Evolutionary conservation across 2,113 vertebrate species (phyloP), one percentile per base, ranked within the genome.

Genomic region (Nematolebias whitei): DNA sequence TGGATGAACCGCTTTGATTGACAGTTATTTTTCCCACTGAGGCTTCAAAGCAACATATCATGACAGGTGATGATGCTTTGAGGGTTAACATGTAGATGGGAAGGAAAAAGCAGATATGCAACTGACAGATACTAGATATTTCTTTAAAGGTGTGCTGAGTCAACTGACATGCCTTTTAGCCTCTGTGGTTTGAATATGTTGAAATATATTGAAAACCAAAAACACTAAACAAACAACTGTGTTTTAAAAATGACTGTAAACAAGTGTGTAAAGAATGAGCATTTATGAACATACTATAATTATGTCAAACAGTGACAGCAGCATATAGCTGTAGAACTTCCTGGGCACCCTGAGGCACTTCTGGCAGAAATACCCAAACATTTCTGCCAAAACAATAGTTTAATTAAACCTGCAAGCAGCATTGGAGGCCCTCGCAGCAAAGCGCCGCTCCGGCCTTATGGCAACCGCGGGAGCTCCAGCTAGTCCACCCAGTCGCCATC

Each of bases 121-220:
- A 83, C 74, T 63, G 81, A 76, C 74, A 69, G 45, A 52, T 60
- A 44, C 50, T 84, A 63, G 88, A 86, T 84, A 85, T 88, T 88
- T 85, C 5, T 88, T 84, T 55, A 15, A 52, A 53, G n/a, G 51
- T 24, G 58, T 63, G 66, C 64, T 80, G n/a, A 57, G 68, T 74
- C 32, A 23, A 65, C 56, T 76, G 71, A 67, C 63, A 68, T 72
- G 80, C 65, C 26, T 55, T 54, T 53, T 56, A n/a, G n/a, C 54
- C 48, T 50, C 65, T 78, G 74, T 53, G 50, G 45, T 79, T 55
- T 61, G 32, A 65, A 40, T 63, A 22, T 65, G 47, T 56, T 32
- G 32, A 10, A 35, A 35, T n/a, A n/a, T n/a, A n/a, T 4, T 9
- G 23, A n/a, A n/a, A n/a, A n/a, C n/a, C 44, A 23, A 58, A 57